These are phyloP conservation scores for Andrena hattorfiana DNA, from an alignment of 2,888 invertebrate genomes.

Conservation along the genomic window DNA sequence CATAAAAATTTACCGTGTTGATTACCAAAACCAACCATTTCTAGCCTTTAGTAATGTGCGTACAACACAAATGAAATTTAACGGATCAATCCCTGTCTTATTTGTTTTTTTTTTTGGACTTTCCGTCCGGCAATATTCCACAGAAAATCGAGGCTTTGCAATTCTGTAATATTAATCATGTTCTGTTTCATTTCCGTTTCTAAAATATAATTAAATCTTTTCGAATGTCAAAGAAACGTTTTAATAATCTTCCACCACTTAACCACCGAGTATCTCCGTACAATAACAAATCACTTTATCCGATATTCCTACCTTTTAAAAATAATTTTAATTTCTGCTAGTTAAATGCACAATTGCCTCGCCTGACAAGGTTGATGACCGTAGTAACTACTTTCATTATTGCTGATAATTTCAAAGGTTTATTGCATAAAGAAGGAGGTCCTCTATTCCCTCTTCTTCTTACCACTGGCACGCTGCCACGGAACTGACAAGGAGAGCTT, in stretches of 20 bases:
- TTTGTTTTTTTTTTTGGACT: too few species aligned
- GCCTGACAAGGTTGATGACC: background rate
- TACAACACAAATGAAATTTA: too few species aligned
- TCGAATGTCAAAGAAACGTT: background rate
- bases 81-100: too few species aligned
- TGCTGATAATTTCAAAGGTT: background rate
- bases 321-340: conserved; percentile 1
- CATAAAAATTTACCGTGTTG: too few species aligned
- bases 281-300: background rate
- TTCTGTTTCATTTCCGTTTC: background rate
- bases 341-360: background rate
- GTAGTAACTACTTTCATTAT: background rate
- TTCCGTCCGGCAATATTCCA: too few species aligned
- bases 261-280: background rate
- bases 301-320: background rate
- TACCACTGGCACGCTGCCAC: too few species aligned
- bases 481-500: too few species aligned
- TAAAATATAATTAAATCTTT: background rate
- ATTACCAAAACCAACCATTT: too few species aligned
- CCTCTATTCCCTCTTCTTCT: too few species aligned
- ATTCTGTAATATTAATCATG: background rate
- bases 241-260: background rate
- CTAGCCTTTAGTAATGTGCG: too few species aligned
- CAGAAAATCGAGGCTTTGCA: background rate
- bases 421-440: background rate